A percentile compares a stretch with the other conserved stretches of the same genome.
Conservation (phyloP, 2,888 invertebrate species). For the Eupelmus urozonus region DNA sequence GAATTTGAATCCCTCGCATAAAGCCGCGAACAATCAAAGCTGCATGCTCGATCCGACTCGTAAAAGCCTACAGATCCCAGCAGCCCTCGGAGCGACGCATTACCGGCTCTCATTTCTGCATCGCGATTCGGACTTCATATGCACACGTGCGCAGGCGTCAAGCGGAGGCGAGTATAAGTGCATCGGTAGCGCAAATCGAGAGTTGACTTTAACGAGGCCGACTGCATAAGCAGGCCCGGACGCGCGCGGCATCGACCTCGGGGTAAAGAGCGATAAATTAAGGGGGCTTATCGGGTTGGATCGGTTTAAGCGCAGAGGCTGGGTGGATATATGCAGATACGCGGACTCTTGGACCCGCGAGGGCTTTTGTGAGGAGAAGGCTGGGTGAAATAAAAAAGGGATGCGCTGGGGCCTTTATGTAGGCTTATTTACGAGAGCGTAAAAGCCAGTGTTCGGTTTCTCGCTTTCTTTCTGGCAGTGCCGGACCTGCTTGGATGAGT, state of each 20-base stretch:
- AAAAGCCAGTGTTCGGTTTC: slow-evolving; percentile 63
- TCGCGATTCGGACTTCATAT: neutral
- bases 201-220: slow-evolving; percentile 65
- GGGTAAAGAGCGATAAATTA: slow-evolving; percentile 73
- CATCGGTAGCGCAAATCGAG: slow-evolving; percentile 66
- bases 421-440: slow-evolving; percentile 73
- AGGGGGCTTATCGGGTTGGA: slow-evolving; percentile 72
- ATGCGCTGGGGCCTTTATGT: slow-evolving; percentile 71
- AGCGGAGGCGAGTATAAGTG: slow-evolving; percentile 39
- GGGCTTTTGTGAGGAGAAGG: slow-evolving; percentile 61
- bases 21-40: slow-evolving; percentile 4
- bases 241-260: slow-evolving; percentile 64
- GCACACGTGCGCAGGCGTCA: neutral
- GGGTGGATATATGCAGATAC: slow-evolving; percentile 43
- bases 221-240: neutral
- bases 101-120: neutral
- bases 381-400: slow-evolving; percentile 63
- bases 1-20: too few relatives aligned
- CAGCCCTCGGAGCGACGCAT: slow-evolving; percentile 33
- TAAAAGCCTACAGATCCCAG: neutral
- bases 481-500: neutral
- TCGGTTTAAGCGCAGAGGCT: slow-evolving; percentile 63
- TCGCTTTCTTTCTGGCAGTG: neutral
- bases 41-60: neutral
- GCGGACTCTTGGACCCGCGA: slow-evolving; percentile 41